Evolutionary conservation across 2,113 vertebrate species (phyloP).

Genomic region (Procapra przewalskii): DNA sequence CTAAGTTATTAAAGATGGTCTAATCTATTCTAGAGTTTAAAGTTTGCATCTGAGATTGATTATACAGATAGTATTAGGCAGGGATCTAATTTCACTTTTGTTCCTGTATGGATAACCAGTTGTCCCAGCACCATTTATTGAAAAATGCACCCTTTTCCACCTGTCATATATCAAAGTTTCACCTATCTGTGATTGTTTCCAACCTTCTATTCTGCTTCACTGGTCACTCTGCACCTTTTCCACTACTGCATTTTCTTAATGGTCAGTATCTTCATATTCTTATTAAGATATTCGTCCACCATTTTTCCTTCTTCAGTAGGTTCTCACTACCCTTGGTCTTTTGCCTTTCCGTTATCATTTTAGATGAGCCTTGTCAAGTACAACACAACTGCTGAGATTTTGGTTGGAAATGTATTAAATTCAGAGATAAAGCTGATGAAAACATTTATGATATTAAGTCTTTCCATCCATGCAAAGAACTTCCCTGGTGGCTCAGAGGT

Average conservation of each 20-base stretch:
- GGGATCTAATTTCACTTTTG: background rate
- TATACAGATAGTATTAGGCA: background rate
- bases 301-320: background rate
- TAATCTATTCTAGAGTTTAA: background rate
- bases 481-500: no score
- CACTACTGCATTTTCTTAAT: background rate
- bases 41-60: background rate
- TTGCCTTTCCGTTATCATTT: background rate
- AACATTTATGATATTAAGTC: background rate
- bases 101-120: background rate
- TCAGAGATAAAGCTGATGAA: background rate
- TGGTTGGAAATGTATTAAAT: background rate
- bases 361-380: background rate
- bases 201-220: background rate
- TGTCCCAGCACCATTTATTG: background rate
- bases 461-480: background rate
- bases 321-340: background rate
- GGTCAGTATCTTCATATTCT: background rate
- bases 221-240: background rate
- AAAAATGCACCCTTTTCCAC: background rate
- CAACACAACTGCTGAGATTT: background rate
- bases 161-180: background rate
- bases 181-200: background rate
- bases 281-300: background rate
- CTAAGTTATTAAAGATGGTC: background rate